Evolutionary conservation across 1,140 invertebrate species (phyloP).

Genomic region (Sipha flava): DNA sequence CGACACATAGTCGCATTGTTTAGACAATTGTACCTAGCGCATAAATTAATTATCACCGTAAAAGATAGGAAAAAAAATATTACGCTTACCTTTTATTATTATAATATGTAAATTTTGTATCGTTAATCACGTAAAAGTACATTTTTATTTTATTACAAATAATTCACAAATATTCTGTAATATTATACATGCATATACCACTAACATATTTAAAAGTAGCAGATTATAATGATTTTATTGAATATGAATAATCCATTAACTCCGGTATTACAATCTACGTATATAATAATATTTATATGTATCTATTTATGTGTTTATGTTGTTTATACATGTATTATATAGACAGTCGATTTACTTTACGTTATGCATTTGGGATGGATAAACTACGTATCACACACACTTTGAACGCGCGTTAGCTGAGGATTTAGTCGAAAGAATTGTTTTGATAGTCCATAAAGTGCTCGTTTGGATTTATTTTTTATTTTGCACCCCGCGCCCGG

Average conservation of each 20-base stretch:
- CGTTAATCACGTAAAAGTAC: not conserved
- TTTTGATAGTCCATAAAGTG: constrained; percentile 10
- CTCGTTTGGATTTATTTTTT: not conserved
- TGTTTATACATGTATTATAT: too few species aligned
- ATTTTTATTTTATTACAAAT: not conserved
- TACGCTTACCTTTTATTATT: not conserved
- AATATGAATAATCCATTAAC: too few species aligned
- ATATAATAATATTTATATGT: too few species aligned
- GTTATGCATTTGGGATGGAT: too few species aligned
- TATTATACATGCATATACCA: too few species aligned
- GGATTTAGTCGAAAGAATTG: constrained; percentile 11
- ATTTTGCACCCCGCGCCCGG: not conserved
- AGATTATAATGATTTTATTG: too few species aligned
- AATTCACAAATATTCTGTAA: not conserved
- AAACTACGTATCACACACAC: not conserved
- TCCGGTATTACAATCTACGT: too few species aligned
- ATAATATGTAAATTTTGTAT: not conserved
- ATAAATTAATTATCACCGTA: not conserved
- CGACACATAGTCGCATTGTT: too few species aligned
- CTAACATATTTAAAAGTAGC: too few species aligned
- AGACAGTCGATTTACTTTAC: too few species aligned
- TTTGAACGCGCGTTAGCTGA: not conserved
- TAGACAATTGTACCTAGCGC: too few species aligned
- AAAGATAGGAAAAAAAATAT: not conserved
- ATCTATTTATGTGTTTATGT: too few species aligned